phyloP scores from a whole-genome alignment of 2,888 invertebrate species.

The Oscheius sp. region DNA sequence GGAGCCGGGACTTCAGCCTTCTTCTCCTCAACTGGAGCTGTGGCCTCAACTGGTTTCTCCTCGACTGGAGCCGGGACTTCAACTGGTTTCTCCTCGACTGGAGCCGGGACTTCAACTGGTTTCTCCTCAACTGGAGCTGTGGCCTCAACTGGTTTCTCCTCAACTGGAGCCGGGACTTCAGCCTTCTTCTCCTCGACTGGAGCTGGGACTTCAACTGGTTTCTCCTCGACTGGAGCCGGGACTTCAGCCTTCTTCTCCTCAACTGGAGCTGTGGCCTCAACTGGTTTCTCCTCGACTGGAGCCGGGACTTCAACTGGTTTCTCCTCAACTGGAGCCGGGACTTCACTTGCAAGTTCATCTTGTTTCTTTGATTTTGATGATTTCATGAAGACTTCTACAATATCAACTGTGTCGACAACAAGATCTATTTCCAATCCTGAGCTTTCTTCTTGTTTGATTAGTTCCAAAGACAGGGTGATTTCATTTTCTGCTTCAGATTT shows the following conservation, averaged over 20 bases:
- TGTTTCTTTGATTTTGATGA: neutral
- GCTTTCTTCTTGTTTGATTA: neutral
- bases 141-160: neutral
- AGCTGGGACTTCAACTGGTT: neutral
- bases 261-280: neutral
- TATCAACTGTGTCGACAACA: constrained; percentile 10
- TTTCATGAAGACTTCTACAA: neutral
- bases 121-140: neutral
- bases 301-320: constrained; percentile 12
- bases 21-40: neutral
- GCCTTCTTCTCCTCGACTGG: neutral
- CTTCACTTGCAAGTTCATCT: constrained; percentile 1
- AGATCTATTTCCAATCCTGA: constrained; percentile 22
- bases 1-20: neutral
- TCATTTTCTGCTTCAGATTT: constrained; percentile 21
- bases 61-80: neutral
- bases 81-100: neutral
- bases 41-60: neutral
- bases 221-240: neutral
- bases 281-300: constrained; percentile 4
- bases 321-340: constrained; percentile 3
- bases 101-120: neutral
- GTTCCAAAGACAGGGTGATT: neutral
- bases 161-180: neutral
- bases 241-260: constrained; percentile 7